Evolutionary conservation across 2,888 invertebrate species (phyloP), one percentile per base, ranked within the genome.

Genomic region (Teleogryllus oceanicus): DNA sequence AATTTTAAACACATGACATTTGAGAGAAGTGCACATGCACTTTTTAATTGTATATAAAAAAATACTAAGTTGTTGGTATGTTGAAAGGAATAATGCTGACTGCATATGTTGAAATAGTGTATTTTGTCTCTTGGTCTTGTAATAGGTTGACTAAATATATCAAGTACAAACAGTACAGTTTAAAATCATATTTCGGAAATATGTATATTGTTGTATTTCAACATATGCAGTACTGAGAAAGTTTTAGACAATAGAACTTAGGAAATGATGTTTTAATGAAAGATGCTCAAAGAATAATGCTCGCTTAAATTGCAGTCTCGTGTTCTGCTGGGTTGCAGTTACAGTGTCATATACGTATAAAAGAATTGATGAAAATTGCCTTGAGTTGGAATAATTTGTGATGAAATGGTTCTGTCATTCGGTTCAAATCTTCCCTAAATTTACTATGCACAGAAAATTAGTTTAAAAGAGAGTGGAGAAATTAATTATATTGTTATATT

Each of bases 281-380:
- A 51, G 74, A 78, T 80, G 80, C 80, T 80, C 80, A 80, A 80
- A 80, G 80, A 80, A 80, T 80, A 80, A 50, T 80, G 80, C 78
- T 80, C 62, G 62, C 62, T 18, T 62, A 18, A 62, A 62, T 62
- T 62, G 62, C 62, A 62, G 62, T 62, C 62, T 62, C 62, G n/a
- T 62, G 62, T 62, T 62, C 62, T 80, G 80, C 80, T 81, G 80
- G 81, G 81, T 80, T 81, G 81, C 81, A 81, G 81, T 81, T 81
- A 81, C 81, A 81, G 81, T 81, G 75, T 78, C 78, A 76, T 76
- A 37, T 62, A 18, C 62, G n/a, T 62, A 62, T 18, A 18, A 62
- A 62, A 18, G 62, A 62, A 62, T 62, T 37, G 37, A 37, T 37
- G 37, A 37, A 37, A 37, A 37, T 37, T 37, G 37, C 8, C 37